phyloP scores from a whole-genome alignment of 2,797 vertebrate species.

The Parauchenoglanis ngamensis region DNA sequence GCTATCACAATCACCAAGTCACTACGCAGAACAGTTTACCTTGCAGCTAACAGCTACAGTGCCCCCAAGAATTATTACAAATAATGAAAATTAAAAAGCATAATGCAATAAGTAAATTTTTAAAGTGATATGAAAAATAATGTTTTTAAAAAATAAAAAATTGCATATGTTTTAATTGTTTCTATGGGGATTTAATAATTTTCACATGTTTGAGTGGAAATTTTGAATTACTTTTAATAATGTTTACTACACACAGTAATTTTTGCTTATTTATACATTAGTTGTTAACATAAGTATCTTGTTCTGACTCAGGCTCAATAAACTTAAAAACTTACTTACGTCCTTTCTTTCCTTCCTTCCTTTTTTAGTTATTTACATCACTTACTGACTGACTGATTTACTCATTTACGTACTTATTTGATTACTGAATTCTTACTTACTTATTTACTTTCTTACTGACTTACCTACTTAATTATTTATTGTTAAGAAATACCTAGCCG shows the following conservation, averaged over 20 bases:
- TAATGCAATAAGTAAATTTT: not conserved
- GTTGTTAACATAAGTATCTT: no score
- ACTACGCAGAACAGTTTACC: not conserved
- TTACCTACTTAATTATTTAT: not conserved
- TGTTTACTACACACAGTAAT: not conserved
- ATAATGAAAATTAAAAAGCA: not conserved
- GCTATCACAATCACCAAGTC: not conserved
- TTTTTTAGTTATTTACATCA: not conserved
- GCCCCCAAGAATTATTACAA: not conserved
- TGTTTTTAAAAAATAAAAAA: not conserved
- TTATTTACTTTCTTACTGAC: not conserved
- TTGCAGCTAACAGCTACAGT: not conserved
- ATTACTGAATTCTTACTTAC: not conserved
- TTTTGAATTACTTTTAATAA: not conserved
- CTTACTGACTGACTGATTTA: not conserved
- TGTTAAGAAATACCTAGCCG: not conserved
- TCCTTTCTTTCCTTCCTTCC: no score
- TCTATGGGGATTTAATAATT: not conserved
- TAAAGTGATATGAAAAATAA: not conserved
- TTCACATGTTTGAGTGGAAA: not conserved
- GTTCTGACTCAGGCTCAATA: no score
- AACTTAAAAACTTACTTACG: no score
- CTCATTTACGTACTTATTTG: not conserved
- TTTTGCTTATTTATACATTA: not conserved
- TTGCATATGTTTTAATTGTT: not conserved